Conservation (phyloP, 2,888 invertebrate species). For the Nomada lathburiana region DNA sequence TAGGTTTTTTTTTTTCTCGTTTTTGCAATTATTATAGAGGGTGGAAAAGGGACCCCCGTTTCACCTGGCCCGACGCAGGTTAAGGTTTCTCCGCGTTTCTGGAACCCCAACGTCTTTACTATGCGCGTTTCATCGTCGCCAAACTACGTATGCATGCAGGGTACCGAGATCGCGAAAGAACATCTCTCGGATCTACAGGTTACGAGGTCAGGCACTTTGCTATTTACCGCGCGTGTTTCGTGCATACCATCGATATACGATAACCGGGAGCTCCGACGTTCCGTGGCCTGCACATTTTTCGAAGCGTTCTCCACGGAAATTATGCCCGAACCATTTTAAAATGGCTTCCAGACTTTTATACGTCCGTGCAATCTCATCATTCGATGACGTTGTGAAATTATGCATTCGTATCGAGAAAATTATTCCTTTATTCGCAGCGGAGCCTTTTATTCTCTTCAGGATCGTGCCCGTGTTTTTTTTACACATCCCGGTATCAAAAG, state of each 20-base stretch:
- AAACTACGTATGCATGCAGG: slow-evolving; percentile 24
- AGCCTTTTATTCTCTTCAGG: neutral
- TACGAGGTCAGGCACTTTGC: slow-evolving; percentile 50
- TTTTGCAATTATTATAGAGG: no score
- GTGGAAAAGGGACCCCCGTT: neutral
- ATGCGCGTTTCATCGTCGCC: slow-evolving; percentile 11
- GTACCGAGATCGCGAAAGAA: slow-evolving; percentile 17
- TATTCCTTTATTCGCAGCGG: neutral
- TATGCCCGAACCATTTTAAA: neutral
- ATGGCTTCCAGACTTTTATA: neutral
- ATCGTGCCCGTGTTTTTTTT: neutral
- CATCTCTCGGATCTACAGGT: slow-evolving; percentile 53
- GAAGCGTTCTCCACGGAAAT: neutral
- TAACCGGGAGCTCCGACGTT: slow-evolving; percentile 24
- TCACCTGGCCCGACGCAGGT: neutral
- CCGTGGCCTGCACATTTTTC: slow-evolving; percentile 21
- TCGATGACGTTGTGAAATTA: neutral
- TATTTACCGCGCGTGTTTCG: slow-evolving; percentile 46
- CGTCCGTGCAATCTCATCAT: neutral
- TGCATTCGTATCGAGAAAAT: neutral
- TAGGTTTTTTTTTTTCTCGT: no score
- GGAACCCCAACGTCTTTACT: slow-evolving; percentile 32
- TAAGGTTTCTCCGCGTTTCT: slow-evolving; percentile 19
- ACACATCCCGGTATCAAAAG: neutral
- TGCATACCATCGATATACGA: slow-evolving; percentile 36